Evolutionary conservation across 2,797 vertebrate species (phyloP), one percentile per base, ranked within the genome.

Genomic region (Danio albolineatus): DNA sequence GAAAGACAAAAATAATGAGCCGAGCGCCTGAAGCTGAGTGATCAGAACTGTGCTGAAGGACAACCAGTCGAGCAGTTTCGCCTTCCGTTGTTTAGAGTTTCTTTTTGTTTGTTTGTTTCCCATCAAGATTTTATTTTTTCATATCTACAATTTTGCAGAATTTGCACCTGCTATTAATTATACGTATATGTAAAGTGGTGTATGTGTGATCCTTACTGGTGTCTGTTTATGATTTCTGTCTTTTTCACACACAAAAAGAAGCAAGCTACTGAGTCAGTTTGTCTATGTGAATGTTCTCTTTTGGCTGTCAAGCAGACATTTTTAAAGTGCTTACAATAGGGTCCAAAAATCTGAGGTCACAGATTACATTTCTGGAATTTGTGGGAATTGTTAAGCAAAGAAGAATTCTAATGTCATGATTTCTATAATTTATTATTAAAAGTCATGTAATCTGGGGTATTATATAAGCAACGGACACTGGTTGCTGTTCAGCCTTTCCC

Each of bases 111-210:
- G 13, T 51, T 10, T 6, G 49, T 21, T 38, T 73, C 44, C 16
- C 65, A 65, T 76, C 87, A 88, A 88, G 89, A 85, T 85, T 80
- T 83, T 78, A 87, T 88, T 70, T 79, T 92, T 94, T 80, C 64
- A 53, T 86, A 0, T 60, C 88, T 85, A 94, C 91, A 91, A 90
- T 90, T 85, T 93, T 94, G 94, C 91, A 91, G 88, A 94, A 92
- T 94, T 93, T 94, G 94, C 92, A 94, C 94, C 95, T 94, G 90
- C 92, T 90, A 89, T 91, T 89, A 89, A 90, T 89, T 86, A 92
- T 71, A 80, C 80, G 74, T 78, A 65, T 86, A 81, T 87, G 89
- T 90, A 89, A 89, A 88, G 85, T 85, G 78, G 81, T 81, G 74
- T 90, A 79, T 79, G 80, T 89, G 85, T 85, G 85, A 86, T 86